Evolutionary conservation across 2,888 invertebrate genomes (phyloP), one percentile per base, ranked within the genome.

Genomic region (Caenorhabditis becei): DNA sequence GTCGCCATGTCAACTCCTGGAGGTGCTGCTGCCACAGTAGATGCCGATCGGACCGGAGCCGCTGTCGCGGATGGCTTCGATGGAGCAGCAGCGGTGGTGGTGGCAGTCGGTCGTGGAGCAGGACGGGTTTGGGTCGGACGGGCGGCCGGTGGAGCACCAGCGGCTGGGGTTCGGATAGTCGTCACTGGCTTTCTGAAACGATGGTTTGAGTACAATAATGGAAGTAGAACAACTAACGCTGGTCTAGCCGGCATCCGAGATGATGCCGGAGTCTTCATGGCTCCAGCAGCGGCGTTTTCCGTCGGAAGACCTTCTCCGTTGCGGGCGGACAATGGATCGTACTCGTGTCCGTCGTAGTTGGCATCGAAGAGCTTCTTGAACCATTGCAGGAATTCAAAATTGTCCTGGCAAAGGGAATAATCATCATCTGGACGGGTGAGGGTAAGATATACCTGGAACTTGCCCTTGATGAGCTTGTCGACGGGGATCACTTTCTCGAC

Each of bases 341-440:
- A 99, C 89, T 96, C 96, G 91, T 95, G 94, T 87, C 97, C 97
- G 92, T 97, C 97, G 93, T 97, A 99, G 94, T 99, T 99, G 88
- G 98, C 97, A 93, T 99, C 99, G 93, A 98, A 99, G 94, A 99
- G 98, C 93, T 97, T 97, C 94, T 99, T 99, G 94, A 99, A 99
- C 99, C 99, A 99, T 94, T 99, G 99, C 91, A 99, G 95, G 94
- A 99, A 99, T 93, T 99, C 99, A 94, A 99, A 99, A 94, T 99
- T 99, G 94, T 99, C 99, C 89, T 90, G 69, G 72, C 74, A 74
- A 32, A 49, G 47, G 18, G 3, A 49, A 71, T 77, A 24, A 62
- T 51, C 47, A 51, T 47, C n/a, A n/a, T 62, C 16, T 71, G 18
- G 16, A 83, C n/a, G n/a, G n/a, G n/a, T n/a, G n/a, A n/a, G n/a